Evolutionary conservation across 1,140 invertebrate species (phyloP).

Genomic region (Matsumurasca onukii): DNA sequence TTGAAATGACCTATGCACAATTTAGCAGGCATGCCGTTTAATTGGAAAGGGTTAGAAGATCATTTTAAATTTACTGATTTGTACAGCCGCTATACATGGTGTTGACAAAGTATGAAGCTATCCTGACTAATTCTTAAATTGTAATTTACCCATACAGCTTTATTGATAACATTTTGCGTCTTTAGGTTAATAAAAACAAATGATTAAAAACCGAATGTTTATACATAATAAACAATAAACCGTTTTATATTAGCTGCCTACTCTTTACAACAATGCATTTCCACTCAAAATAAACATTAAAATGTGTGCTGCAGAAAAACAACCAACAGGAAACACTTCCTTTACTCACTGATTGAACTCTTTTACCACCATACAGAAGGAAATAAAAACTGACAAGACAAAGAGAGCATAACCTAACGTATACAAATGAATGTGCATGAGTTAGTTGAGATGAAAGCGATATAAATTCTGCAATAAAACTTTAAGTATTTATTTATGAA

Average conservation of each 20-base stretch:
- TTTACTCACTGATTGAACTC: background rate
- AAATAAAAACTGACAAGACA: background rate
- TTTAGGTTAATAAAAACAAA: no score
- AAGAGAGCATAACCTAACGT: conserved; percentile 17
- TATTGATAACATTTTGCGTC: no score
- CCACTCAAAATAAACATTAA: background rate
- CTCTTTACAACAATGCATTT: background rate
- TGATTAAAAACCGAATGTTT: background rate
- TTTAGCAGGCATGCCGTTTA: no score
- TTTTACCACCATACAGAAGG: background rate
- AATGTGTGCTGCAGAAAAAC: background rate
- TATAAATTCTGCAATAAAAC: background rate
- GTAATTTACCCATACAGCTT: no score
- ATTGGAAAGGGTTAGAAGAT: no score
- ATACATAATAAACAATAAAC: background rate
- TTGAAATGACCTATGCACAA: no score
- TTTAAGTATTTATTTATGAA: background rate
- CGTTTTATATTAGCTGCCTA: background rate
- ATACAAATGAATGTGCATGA: conserved; percentile 24
- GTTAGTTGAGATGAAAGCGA: background rate
- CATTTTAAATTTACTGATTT: no score
- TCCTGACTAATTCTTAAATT: no score
- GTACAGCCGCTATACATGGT: no score
- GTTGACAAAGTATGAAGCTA: no score
- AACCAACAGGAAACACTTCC: background rate